Evolutionary conservation across 2,113 vertebrate genomes (phyloP).

Genomic region (Calypte anna): DNA sequence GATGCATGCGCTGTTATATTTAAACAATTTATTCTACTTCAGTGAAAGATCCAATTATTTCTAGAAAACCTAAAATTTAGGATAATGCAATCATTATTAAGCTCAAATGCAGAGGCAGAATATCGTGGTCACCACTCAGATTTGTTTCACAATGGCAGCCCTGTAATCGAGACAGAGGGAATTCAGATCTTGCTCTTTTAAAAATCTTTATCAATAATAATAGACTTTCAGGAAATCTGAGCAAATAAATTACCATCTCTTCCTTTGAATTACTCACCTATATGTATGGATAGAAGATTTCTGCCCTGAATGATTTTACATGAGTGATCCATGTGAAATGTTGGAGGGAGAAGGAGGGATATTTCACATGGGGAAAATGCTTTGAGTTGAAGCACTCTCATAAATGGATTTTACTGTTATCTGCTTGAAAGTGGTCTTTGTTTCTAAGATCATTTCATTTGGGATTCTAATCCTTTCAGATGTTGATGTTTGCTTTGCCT

Average conservation of each 20-base stretch:
- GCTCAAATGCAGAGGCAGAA: neutral
- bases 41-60: neutral
- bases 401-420: constrained; percentile 27
- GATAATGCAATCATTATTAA: neutral
- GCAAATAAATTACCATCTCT: neutral
- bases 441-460: constrained; percentile 39
- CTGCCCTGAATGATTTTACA: neutral
- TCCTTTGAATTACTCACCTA: neutral
- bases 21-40: neutral
- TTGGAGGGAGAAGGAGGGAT: neutral
- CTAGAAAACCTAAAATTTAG: neutral
- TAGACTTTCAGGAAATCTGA: neutral
- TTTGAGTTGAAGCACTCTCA: neutral
- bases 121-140: neutral
- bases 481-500: constrained; percentile 9
- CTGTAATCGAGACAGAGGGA: neutral
- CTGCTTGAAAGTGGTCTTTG: neutral
- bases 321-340: neutral
- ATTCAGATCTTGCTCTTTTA: neutral
- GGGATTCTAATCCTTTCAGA: constrained; percentile 19
- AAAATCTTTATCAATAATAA: neutral
- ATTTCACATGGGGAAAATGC: neutral
- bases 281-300: neutral
- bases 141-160: neutral
- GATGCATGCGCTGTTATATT: neutral